A percentile compares a stretch with the other conserved stretches of the same genome.
These are phyloP conservation scores for Argyresthia albistria DNA, from an alignment of 2,888 invertebrate genomes.

Conservation along the genomic window DNA sequence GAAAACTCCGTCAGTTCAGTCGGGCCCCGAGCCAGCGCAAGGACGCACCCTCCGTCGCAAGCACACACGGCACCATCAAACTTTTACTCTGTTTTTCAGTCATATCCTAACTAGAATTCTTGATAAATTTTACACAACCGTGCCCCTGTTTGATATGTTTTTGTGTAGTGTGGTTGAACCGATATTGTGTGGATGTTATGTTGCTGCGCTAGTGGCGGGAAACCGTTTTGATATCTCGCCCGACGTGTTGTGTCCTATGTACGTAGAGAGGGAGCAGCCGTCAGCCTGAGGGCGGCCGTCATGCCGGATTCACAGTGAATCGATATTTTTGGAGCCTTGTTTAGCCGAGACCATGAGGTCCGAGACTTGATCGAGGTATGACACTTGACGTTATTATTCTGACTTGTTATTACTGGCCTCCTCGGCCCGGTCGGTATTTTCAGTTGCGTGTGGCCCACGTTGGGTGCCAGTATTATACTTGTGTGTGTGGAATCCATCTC, in stretches of 20 bases:
- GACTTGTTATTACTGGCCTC: not conserved
- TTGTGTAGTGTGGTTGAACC: constrained; percentile 16
- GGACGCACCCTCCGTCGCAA: constrained; percentile 33
- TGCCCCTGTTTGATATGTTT: constrained; percentile 20
- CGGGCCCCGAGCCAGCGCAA: constrained; percentile 52
- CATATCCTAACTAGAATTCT: constrained; percentile 30
- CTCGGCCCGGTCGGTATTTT: not conserved
- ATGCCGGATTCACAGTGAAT: constrained; percentile 70
- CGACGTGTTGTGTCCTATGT: constrained; percentile 71
- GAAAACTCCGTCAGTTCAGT: constrained; percentile 55
- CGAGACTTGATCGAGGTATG: constrained; percentile 63
- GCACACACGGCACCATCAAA: constrained; percentile 41
- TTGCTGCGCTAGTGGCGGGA: constrained; percentile 68
- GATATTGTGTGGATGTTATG: constrained; percentile 32
- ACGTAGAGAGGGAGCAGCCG: constrained; percentile 64
- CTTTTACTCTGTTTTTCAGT: constrained; percentile 53
- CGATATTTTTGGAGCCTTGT: constrained; percentile 69
- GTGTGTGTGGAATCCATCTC: too few relatives aligned
- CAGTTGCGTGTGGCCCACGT: constrained; percentile 22
- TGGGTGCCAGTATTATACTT: constrained; percentile 25
- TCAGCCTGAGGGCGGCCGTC: constrained; percentile 69
- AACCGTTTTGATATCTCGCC: constrained; percentile 68
- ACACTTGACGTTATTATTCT: constrained; percentile 10
- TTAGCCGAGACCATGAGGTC: constrained; percentile 62
- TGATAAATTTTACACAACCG: constrained; percentile 19